Percentiles rank a stretch among this genome's conserved stretches.
These are phyloP conservation scores for Pristiophorus japonicus DNA, from an alignment of 2,113 vertebrate species.

Conservation along the genomic window DNA sequence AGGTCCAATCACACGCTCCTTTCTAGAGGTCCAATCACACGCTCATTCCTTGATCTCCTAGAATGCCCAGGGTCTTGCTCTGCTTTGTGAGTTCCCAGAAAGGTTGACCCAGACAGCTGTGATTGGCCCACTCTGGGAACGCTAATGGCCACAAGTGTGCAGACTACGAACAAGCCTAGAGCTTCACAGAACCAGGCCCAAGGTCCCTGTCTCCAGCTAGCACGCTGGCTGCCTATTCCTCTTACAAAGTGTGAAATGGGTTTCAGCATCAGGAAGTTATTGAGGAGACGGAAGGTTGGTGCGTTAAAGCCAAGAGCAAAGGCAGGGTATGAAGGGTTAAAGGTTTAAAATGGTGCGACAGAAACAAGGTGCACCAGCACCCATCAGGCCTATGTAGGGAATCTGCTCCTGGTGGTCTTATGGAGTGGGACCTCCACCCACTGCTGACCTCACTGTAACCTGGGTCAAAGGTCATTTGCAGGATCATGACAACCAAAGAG, in stretches of 20 bases:
- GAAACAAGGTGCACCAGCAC: neutral
- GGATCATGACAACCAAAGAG: too few species aligned
- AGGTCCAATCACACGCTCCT: too few species aligned
- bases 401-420: neutral
- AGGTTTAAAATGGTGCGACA: neutral
- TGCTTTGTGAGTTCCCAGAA: neutral
- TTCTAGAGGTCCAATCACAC: too few species aligned
- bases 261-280: neutral
- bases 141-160: too few species aligned
- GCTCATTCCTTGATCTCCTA: too few species aligned
- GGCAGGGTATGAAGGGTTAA: neutral
- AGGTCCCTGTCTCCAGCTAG: neutral
- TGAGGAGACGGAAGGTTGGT: neutral
- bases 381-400: neutral
- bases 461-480: neutral
- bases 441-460: neutral
- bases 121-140: too few species aligned
- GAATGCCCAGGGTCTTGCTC: too few species aligned
- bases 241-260: neutral
- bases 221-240: neutral
- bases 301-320: neutral
- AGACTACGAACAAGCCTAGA: neutral
- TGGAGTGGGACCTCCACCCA: neutral
- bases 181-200: neutral
- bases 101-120: neutral